Evolutionary conservation across 2,113 vertebrate species (phyloP).

Genomic region (Uropsilus gracilis): DNA sequence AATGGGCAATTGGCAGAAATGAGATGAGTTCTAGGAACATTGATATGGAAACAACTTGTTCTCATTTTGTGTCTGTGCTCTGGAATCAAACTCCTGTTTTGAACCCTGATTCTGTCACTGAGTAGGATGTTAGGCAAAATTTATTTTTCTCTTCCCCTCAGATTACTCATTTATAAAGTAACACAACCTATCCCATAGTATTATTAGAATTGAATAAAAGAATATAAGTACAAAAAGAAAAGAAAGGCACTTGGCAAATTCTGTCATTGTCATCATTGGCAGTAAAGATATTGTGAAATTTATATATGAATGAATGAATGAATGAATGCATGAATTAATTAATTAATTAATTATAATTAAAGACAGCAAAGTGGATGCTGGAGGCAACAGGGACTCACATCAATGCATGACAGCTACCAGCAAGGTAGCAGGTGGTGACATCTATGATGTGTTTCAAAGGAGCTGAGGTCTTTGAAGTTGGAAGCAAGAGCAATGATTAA

Average conservation of each 20-base stretch:
- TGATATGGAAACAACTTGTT: neutral
- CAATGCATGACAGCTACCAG: conserved; percentile 48
- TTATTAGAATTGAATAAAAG: neutral
- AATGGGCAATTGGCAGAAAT: neutral
- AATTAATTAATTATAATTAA: too few species aligned
- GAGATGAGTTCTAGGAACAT: neutral
- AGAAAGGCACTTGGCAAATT: neutral
- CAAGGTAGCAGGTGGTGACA: conserved; percentile 46
- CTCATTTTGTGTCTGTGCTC: accelerated
- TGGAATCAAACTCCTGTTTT: neutral
- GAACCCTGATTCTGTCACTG: neutral
- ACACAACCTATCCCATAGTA: neutral
- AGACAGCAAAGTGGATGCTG: conserved; percentile 7
- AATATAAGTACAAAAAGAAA: neutral
- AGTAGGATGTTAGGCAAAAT: neutral
- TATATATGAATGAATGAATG: too few species aligned
- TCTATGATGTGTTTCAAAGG: conserved; percentile 67
- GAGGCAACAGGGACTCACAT: conserved; percentile 1
- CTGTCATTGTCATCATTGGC: neutral
- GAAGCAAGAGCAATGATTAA: conserved; percentile 62
- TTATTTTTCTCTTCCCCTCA: neutral
- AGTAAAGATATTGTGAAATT: neutral
- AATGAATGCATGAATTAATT: too few species aligned
- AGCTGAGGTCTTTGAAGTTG: conserved; percentile 66
- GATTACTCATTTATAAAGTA: neutral